Percentiles rank a stretch among this genome's conserved stretches.
These are phyloP conservation scores for Scaptomyza parva DNA, from an alignment of 2,888 invertebrate genomes.

Conservation along the genomic window DNA sequence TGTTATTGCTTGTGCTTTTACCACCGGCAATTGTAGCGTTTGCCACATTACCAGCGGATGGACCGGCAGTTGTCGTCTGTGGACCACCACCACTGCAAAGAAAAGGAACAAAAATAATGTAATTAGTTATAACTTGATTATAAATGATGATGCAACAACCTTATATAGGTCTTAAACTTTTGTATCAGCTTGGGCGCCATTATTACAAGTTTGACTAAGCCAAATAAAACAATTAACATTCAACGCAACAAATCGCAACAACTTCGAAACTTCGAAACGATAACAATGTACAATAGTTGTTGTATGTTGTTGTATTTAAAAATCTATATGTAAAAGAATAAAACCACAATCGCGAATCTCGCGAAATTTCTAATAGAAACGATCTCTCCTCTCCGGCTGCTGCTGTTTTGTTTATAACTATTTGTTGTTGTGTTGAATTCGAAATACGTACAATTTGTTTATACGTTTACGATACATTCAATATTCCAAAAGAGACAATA, in stretches of 20 bases:
- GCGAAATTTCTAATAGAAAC: background rate
- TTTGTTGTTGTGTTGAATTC: slow-evolving; percentile 36
- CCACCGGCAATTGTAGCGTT: slow-evolving; percentile 79
- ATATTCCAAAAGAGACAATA: slow-evolving; percentile 57
- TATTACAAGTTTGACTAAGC: slow-evolving; percentile 24
- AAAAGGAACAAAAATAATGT: slow-evolving; percentile 15
- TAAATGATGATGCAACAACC: slow-evolving; percentile 33
- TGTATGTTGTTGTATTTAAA: background rate
- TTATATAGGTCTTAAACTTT: slow-evolving; percentile 51
- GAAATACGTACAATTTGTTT: slow-evolving; percentile 42
- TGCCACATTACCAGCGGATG: slow-evolving; percentile 82
- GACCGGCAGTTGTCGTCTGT: slow-evolving; percentile 82
- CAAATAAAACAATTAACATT: slow-evolving; percentile 16
- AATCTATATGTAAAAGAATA: background rate
- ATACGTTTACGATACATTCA: slow-evolving; percentile 65
- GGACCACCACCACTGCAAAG: slow-evolving; percentile 84
- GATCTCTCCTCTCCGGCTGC: background rate
- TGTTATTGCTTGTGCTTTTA: slow-evolving; percentile 87
- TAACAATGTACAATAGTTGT: slow-evolving; percentile 15
- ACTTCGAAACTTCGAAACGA: slow-evolving; percentile 1
- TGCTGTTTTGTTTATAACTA: slow-evolving; percentile 13
- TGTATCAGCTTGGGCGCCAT: slow-evolving; percentile 58
- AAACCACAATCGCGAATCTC: background rate
- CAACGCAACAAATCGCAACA: slow-evolving; percentile 19
- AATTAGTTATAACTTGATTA: slow-evolving; percentile 19